phyloP scores from a whole-genome alignment of 2,797 vertebrate species.

The Falco concolor region DNA sequence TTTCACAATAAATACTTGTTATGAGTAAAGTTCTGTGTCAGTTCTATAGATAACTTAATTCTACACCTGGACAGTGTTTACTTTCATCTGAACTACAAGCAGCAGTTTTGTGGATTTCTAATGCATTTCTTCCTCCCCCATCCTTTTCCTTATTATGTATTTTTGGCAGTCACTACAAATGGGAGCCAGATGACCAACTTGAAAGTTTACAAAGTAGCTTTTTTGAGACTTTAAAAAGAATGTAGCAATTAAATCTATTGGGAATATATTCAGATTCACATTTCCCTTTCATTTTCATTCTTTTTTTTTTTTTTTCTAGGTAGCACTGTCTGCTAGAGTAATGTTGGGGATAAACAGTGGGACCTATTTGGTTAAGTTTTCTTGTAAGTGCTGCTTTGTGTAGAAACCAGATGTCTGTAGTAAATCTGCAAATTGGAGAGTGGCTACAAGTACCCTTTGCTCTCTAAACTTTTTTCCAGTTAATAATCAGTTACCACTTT shows the following conservation, averaged over 20 bases:
- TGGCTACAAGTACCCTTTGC: not conserved
- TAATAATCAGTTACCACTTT: not conserved
- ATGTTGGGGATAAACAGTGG: not conserved
- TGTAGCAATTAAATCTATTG: not conserved
- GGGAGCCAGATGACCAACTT: constrained; percentile 32
- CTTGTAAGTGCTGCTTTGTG: not conserved
- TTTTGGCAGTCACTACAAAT: constrained; percentile 42
- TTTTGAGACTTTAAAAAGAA: not conserved
- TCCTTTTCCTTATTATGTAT: not conserved
- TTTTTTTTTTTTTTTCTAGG: not conserved
- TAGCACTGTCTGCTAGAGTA: not conserved
- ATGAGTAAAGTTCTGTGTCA: not conserved
- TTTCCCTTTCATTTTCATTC: not conserved
- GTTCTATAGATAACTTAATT: not conserved
- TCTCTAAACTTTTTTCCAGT: not conserved
- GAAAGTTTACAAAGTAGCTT: not conserved
- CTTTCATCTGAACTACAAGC: not conserved
- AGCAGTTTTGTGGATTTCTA: constrained; percentile 5
- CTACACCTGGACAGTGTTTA: too few species aligned
- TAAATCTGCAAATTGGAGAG: not conserved
- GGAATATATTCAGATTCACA: not conserved
- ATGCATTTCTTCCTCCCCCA: not conserved
- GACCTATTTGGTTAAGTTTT: not conserved
- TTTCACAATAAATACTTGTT: not conserved
- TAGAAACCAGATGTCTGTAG: not conserved